These are phyloP conservation scores for Tinamus major DNA, from an alignment of 2,797 vertebrate species.

Conservation along the genomic window DNA sequence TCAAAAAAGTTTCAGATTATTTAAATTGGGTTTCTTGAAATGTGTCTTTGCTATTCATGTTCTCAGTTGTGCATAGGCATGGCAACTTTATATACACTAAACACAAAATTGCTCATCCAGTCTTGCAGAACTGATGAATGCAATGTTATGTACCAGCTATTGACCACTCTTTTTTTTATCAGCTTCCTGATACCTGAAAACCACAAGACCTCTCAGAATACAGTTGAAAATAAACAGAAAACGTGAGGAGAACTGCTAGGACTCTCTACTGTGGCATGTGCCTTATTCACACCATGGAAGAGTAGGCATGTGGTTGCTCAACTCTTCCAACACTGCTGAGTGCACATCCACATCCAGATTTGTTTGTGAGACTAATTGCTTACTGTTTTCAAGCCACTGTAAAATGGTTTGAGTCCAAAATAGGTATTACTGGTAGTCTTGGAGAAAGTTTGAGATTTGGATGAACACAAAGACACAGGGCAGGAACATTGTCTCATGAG, in stretches of 20 bases:
- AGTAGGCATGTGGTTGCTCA: neutral
- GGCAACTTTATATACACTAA: neutral
- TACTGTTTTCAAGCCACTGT: neutral
- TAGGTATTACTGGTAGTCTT: neutral
- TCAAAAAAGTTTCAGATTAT: neutral
- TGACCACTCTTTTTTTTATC: neutral
- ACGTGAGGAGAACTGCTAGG: neutral
- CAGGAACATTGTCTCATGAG: neutral
- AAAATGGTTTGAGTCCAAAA: neutral
- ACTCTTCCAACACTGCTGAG: neutral
- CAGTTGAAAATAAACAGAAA: neutral
- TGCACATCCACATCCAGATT: neutral
- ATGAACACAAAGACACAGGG: conserved; percentile 10
- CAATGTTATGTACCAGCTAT: neutral
- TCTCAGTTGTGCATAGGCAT: neutral
- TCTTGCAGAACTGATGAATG: neutral
- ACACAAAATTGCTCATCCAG: neutral
- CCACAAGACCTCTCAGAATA: neutral
- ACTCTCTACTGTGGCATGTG: neutral
- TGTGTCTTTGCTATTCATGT: neutral
- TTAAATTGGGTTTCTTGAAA: neutral
- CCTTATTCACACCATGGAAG: neutral
- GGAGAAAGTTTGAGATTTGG: neutral
- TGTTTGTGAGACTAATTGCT: neutral
- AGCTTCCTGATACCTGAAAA: neutral